A percentile compares a stretch with the other conserved stretches of the same genome.
Conservation (phyloP, 2,888 invertebrate genomes). For the Entomobrya proxima region DNA sequence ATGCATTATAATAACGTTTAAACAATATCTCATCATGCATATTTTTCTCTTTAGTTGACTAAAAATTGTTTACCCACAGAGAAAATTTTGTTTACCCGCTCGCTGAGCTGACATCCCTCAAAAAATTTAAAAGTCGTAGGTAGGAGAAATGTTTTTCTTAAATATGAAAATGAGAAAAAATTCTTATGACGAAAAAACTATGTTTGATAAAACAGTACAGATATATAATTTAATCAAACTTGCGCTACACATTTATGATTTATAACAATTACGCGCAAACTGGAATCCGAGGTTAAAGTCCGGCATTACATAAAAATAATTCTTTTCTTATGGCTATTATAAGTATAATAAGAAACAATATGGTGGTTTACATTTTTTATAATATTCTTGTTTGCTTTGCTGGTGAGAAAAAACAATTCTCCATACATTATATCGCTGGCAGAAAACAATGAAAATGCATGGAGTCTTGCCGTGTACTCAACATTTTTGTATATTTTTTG, state of each 20-base stretch:
- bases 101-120: background rate
- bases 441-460: constrained; percentile 20
- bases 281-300: constrained; percentile 70
- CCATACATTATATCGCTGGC: background rate
- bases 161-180: constrained; percentile 49
- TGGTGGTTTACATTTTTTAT: constrained; percentile 64
- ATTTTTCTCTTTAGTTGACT: constrained; percentile 21
- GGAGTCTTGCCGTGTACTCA: constrained; percentile 31
- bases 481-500: constrained; percentile 12
- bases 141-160: background rate
- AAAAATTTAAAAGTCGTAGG: constrained; percentile 22
- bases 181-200: constrained; percentile 25
- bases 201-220: constrained; percentile 65
- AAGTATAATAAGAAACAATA: constrained; percentile 68
- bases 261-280: constrained; percentile 64
- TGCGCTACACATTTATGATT: constrained; percentile 60
- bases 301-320: constrained; percentile 71
- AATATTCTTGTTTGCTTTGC: constrained; percentile 7
- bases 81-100: constrained; percentile 16
- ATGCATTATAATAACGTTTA: constrained; percentile 46
- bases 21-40: constrained; percentile 28
- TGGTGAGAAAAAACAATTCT: constrained; percentile 16
- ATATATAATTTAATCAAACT: constrained; percentile 67
- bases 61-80: constrained; percentile 12
- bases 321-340: constrained; percentile 67